Base-by-base conservation (phyloP, 2,113 vertebrate genomes). In the Hippocampus abdominalis region DNA sequence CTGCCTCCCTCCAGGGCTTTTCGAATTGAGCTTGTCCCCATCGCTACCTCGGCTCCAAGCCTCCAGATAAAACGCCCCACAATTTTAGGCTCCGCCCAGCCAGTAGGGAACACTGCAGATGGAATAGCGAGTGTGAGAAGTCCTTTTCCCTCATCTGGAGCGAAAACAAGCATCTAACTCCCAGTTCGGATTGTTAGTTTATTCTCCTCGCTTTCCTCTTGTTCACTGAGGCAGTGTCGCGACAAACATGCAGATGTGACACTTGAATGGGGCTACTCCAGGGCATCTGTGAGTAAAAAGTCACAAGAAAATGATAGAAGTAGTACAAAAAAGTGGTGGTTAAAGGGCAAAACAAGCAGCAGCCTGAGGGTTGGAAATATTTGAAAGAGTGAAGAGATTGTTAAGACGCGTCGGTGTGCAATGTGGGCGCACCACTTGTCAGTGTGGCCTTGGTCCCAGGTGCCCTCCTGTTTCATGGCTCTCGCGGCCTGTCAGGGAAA, bases 151-250 rank as follows among this genome's bases (percentile, higher is more conserved):
- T 65, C 71, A 64, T 79, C 78, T 84, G 63, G 57, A 77, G 72
- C 68, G 67, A 79, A 80, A 72, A 88, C 68, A 90, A 84, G 81
- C 84, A 84, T 89, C 91, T 89, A 91, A 91, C 85, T 87, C 90
- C 83, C 77, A 90, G 90, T 82, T 84, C 89, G 90, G 92, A 91
- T 87, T 88, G 80, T 86, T 89, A 77, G 80, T 86, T 82, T 81
- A 70, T 87, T 84, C 86, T 84, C 82, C 81, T 78, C 74, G 79
- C 79, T 79, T 88, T 75, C 81, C 77, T 84, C 77, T 82, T 73
- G 76, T 85, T 82, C 54, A 57, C 18, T 79, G 76, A 71, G 76
- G 69, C 75, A 78, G 69, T 75, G 69, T 68, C 39, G 27, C 70
- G 42, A 46, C 64, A 79, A 79, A 86, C 75, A 87, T 76, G 79